Conservation (phyloP, 2,797 vertebrate genomes). For the Oreochromis mossambicus region DNA sequence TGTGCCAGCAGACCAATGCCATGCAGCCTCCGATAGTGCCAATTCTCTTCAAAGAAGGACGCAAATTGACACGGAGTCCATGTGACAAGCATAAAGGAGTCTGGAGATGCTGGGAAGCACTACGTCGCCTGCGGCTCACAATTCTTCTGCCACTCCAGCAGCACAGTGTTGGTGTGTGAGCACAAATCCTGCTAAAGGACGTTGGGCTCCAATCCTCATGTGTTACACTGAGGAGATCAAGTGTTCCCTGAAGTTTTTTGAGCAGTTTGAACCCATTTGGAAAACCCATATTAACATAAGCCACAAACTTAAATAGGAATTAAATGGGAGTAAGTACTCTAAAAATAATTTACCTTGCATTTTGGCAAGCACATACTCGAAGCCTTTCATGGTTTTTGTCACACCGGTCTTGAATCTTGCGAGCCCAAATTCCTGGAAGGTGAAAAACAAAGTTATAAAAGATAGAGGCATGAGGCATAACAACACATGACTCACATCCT, state of each 20-base stretch:
- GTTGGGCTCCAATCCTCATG: not conserved
- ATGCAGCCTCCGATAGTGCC: not conserved
- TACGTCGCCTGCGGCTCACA: not conserved
- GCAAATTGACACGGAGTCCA: not conserved
- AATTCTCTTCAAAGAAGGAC: not conserved
- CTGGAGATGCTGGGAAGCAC: not conserved
- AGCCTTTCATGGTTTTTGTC: constrained; percentile 94
- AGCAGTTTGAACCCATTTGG: not conserved
- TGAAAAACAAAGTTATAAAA: not conserved
- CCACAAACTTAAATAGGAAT: not conserved
- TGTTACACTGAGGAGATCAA: not conserved
- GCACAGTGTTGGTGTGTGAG: not conserved
- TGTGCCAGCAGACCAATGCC: not conserved
- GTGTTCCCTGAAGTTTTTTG: not conserved
- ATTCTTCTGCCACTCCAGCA: not conserved
- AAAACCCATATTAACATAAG: not conserved
- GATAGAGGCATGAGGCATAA: not conserved
- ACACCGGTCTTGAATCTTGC: constrained; percentile 94
- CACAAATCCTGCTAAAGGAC: not conserved
- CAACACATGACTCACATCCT: not conserved
- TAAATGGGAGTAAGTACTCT: not conserved
- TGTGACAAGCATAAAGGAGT: not conserved
- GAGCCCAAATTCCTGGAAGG: constrained; percentile 90
- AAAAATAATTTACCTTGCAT: constrained; percentile 86
- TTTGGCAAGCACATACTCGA: constrained; percentile 90